Evolutionary conservation across 2,888 invertebrate species (phyloP), one percentile per base, ranked within the genome.

Genomic region (Labia minor): DNA sequence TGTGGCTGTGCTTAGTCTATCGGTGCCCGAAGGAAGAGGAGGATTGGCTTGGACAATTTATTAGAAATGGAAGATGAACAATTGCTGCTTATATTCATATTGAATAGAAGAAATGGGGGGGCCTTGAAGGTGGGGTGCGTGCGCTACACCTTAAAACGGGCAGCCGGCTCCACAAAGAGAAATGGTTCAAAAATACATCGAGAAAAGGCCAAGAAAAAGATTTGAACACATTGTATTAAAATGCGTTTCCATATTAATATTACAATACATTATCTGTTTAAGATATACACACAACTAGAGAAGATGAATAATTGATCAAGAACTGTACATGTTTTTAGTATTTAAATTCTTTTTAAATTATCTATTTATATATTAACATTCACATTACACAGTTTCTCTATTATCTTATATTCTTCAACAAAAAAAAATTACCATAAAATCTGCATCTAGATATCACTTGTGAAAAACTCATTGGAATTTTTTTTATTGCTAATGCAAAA

Each of bases 401-500:
- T 63, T 62, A 67, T 69, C 65, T 68, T 67, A 65, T 68, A 37
- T 68, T 65, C 66, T 66, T 67, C 64, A 68, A 68, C 67, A 67
- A 66, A 68, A 64, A 62, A 62, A 66, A 65, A 67, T 63, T 68
- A 69, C 63, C 67, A 68, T 67, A 66, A 67, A 49, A 11, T 64
- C 67, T 67, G 70, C 69, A 68, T 66, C 68, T 70, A 69, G 67
- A 64, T 68, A 66, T 68, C 69, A 69, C 68, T 64, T 68, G 65
- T 66, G 64, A 65, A 70, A 70, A 70, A 67, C 62, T 49, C 65
- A 68, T 63, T 67, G 66, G 65, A 63, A 66, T 69, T 64, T 64
- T 65, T 69, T 68, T 70, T 70, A 70, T 70, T 70, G 70, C 70
- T 70, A 69, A 69, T 67, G 69, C 69, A 69, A 70, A 70, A 67